A percentile compares a stretch with the other conserved stretches of the same genome.
phyloP scores from a whole-genome alignment of 2,888 invertebrate genomes.

The Melinopterus prodromus region DNA sequence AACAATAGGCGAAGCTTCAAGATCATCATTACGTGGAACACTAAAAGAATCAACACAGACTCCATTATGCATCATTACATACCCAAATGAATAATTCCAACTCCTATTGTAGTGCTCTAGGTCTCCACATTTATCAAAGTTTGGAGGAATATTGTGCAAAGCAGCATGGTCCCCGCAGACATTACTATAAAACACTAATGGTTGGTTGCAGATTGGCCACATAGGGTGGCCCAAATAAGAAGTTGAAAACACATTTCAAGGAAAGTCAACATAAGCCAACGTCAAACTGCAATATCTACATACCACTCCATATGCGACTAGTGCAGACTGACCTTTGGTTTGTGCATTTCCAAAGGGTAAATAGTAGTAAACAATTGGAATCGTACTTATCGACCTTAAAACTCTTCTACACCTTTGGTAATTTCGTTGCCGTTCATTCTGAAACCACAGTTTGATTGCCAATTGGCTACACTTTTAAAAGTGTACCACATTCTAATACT shows the following conservation, averaged over 20 bases:
- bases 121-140: not conserved
- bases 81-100: not conserved
- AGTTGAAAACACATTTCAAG: no score
- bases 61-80: not conserved
- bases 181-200: no score
- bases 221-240: no score
- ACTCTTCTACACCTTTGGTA: not conserved
- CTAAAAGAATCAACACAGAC: not conserved
- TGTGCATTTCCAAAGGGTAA: not conserved
- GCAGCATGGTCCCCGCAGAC: no score
- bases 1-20: not conserved
- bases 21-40: not conserved
- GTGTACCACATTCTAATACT: not conserved
- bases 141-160: not conserved
- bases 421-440: not conserved
- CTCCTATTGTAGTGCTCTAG: not conserved
- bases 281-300: no score
- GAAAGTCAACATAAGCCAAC: no score
- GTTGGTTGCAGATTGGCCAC: no score
- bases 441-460: not conserved
- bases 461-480: not conserved
- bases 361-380: not conserved
- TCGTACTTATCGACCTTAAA: not conserved
- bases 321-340: not conserved
- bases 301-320: not conserved